These are phyloP conservation scores for Osmoderma eremita DNA, from an alignment of 2,888 invertebrate genomes.

Conservation along the genomic window DNA sequence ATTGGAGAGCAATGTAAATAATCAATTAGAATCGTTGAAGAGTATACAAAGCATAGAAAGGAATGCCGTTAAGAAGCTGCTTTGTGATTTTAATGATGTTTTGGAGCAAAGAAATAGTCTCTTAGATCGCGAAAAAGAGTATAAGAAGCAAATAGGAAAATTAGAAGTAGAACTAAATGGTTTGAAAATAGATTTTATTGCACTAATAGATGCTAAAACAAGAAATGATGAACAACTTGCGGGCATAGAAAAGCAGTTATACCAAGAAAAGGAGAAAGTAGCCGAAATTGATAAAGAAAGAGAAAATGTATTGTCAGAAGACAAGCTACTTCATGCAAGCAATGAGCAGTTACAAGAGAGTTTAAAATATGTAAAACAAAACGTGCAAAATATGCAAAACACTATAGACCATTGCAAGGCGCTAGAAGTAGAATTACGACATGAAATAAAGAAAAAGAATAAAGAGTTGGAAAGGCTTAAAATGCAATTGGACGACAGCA, in stretches of 20 bases:
- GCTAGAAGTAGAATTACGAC: constrained; percentile 31
- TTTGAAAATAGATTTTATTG: not conserved
- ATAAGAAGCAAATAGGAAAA: constrained; percentile 48
- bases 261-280: not conserved
- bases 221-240: constrained; percentile 4
- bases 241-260: not conserved
- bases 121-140: constrained; percentile 49
- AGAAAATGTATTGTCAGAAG: not conserved
- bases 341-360: constrained; percentile 52
- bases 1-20: constrained; percentile 46
- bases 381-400: constrained; percentile 53
- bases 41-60: constrained; percentile 57
- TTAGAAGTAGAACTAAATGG: not conserved
- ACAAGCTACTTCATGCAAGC: not conserved
- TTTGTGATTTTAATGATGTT: constrained; percentile 53
- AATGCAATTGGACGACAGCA: constrained; percentile 36
- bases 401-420: constrained; percentile 54
- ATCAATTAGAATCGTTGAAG: constrained; percentile 53
- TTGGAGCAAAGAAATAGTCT: constrained; percentile 53
- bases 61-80: constrained; percentile 53
- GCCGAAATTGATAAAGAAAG: not conserved
- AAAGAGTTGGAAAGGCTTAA: constrained; percentile 27
- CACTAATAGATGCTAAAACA: not conserved
- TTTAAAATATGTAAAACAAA: constrained; percentile 56
- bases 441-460: constrained; percentile 25